A percentile compares a stretch with the other conserved stretches of the same genome.
These are phyloP conservation scores for Schizopygopsis pylzovi DNA, from an alignment of 2,797 vertebrate species.

Conservation along the genomic window DNA sequence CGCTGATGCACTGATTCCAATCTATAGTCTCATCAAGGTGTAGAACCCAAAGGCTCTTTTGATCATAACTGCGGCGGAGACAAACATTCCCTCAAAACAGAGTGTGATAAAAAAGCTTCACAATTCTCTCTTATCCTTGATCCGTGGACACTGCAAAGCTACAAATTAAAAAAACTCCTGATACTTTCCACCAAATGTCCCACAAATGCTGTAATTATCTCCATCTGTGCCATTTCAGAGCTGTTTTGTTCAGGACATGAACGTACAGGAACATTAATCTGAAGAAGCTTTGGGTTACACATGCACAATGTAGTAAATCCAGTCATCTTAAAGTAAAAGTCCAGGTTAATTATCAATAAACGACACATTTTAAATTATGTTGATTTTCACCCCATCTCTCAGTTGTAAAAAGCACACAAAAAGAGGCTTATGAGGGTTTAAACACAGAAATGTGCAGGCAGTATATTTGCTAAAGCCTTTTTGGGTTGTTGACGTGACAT, in stretches of 20 bases:
- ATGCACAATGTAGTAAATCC: constrained; percentile 6
- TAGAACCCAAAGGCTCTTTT: constrained; percentile 69
- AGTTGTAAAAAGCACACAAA: not conserved
- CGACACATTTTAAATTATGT: not conserved
- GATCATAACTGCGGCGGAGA: constrained; percentile 74
- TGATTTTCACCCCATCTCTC: constrained; percentile 37
- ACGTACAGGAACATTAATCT: constrained; percentile 7
- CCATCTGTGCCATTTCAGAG: constrained; percentile 11
- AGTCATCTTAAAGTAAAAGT: not conserved
- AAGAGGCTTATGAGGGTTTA: not conserved
- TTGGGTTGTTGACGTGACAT: not conserved
- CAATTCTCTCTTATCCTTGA: not conserved
- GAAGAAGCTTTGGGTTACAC: constrained; percentile 10
- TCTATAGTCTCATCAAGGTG: constrained; percentile 74
- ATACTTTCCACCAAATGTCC: not conserved
- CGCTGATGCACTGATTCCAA: constrained; percentile 63
- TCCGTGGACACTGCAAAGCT: not conserved
- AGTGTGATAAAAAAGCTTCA: constrained; percentile 27
- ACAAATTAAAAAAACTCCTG: not conserved
- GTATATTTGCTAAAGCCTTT: not conserved
- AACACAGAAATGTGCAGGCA: not conserved
- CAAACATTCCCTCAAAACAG: constrained; percentile 71
- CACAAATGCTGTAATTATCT: not conserved
- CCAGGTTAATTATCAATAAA: constrained; percentile 1
- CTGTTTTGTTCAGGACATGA: constrained; percentile 2